Base-by-base conservation (phyloP, 2,888 invertebrate species). In the Melinopterus prodromus region DNA sequence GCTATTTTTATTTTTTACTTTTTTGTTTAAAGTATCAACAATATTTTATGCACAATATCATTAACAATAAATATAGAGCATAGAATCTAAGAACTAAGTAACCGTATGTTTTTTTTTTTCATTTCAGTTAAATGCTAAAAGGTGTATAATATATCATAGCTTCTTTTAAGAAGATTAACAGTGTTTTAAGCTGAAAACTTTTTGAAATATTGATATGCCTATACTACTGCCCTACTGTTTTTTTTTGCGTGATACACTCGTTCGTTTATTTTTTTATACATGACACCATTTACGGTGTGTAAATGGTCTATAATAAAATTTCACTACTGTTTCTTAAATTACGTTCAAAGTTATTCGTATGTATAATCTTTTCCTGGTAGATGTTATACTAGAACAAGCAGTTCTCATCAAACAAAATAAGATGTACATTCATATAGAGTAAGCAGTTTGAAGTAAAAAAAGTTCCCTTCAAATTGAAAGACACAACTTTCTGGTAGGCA, bases 191-290 rank as follows among this genome's bases (percentile, higher is more conserved):
- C 85, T 85, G 85, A 85, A 85, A 85, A 82, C 82, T 84, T 81
- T 74, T 82, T 83, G 84, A 85, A 85, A 84, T 86, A 85, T 82
- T 87, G 87, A 87, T 87, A 88, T 87, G 87, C 87, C 88, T 88
- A 88, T 84, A 82, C 87, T 88, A 88, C 86, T 87, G 87, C 87
- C 88, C 88, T 88, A 87, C 26, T 26, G 85, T 85, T 86, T 84
- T 80, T 81, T 82, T 79, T 82, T 76, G 71, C 26, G 26, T 71
- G 36, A 36, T 74, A 74, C 74, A 74, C 36, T 74, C 74, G 53
- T 74, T 74, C 74, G 74, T 37, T 74, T 74, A 74, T 12, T 74
- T 74, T 71, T 16, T 71, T 16, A 74, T 74, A 74, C 26, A 37
- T 74, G 26, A 3, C 53, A 53, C 53, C 53, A 53, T 53, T 53